Conservation (phyloP, 1,140 invertebrate genomes). For the Lepidurus arcticus region DNA sequence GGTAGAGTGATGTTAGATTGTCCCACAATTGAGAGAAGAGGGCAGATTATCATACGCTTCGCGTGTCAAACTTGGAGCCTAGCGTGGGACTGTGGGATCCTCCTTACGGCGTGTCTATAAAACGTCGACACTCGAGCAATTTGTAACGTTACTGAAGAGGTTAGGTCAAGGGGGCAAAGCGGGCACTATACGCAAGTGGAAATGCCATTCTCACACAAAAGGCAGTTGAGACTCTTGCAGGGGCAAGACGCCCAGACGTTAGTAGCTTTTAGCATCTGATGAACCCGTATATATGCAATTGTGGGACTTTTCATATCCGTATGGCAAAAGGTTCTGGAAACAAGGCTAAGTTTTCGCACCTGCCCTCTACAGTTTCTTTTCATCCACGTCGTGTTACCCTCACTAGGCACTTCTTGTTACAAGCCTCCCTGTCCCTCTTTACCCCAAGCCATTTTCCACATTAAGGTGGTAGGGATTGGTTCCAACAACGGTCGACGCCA, state of each 20-base stretch:
- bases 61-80: neutral
- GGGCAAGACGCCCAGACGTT: too few relatives aligned
- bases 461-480: neutral
- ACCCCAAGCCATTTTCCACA: neutral
- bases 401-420: neutral
- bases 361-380: neutral
- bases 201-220: neutral
- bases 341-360: neutral
- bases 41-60: neutral
- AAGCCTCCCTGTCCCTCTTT: neutral
- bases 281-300: neutral
- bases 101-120: neutral
- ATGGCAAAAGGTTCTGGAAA: neutral
- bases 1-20: neutral
- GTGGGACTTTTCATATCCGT: neutral
- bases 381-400: neutral
- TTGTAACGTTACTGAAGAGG: conserved; percentile 19
- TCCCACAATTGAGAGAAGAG: neutral
- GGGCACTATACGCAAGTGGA: neutral
- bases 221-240: too few relatives aligned
- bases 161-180: neutral
- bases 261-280: too few relatives aligned
- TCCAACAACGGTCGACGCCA: too few relatives aligned
- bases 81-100: neutral
- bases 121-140: neutral